These are phyloP conservation scores for Melopsittacus undulatus DNA, from an alignment of 2,797 vertebrate genomes.

Conservation along the genomic window DNA sequence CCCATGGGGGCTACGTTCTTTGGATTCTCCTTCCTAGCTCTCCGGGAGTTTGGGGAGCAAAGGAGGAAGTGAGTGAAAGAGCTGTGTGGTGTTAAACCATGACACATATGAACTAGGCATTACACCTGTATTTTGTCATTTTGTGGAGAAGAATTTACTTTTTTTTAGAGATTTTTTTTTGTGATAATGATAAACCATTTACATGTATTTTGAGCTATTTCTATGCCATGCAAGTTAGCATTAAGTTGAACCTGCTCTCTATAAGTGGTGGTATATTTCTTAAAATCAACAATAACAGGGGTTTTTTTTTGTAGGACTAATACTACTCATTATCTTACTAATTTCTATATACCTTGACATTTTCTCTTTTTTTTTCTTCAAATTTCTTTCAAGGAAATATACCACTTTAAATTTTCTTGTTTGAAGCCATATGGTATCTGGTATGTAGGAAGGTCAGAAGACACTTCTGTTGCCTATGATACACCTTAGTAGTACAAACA, in stretches of 20 bases:
- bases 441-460: background rate
- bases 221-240: background rate
- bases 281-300: background rate
- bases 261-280: background rate
- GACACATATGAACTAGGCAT: background rate
- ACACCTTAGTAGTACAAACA: background rate
- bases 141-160: background rate
- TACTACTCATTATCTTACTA: background rate
- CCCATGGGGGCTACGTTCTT: too few species aligned
- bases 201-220: background rate
- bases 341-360: background rate
- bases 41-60: too few species aligned
- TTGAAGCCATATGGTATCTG: background rate
- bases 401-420: background rate
- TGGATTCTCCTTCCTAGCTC: too few species aligned
- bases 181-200: background rate
- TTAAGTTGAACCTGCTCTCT: background rate
- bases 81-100: too few species aligned
- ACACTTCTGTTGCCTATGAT: background rate
- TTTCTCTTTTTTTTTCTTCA: background rate
- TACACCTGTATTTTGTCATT: background rate
- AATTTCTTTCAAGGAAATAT: background rate
- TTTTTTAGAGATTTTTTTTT: background rate
- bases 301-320: background rate
- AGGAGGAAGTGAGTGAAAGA: too few species aligned